Conservation (phyloP, 2,797 vertebrate species). For the Yasuhikotakia modesta region DNA sequence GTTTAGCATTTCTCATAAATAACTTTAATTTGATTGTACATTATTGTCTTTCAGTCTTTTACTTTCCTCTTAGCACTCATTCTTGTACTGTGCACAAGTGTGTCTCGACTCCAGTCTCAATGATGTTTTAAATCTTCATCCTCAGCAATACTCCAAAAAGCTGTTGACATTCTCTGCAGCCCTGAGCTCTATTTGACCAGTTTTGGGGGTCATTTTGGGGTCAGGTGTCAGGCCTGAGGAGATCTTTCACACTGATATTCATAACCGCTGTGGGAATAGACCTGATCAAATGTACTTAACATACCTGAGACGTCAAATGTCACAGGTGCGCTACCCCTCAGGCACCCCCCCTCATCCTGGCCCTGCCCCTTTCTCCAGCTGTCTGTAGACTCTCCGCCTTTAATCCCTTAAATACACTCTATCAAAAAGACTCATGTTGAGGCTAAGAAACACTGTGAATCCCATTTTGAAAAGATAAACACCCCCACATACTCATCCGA, state of each 20-base stretch:
- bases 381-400: slow-evolving; percentile 40
- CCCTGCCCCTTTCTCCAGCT: slow-evolving; percentile 17
- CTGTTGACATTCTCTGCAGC: not conserved
- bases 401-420: slow-evolving; percentile 35
- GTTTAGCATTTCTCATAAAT: not conserved
- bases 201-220: not conserved
- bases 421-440: slow-evolving; percentile 28
- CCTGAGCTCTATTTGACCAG: slow-evolving; percentile 11
- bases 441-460: slow-evolving; percentile 1
- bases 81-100: not conserved
- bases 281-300: slow-evolving; percentile 25
- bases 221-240: slow-evolving; percentile 25
- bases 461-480: slow-evolving; percentile 13
- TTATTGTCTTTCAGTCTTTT: not conserved
- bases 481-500: not conserved
- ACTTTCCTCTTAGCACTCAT: not conserved
- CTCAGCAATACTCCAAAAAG: not conserved
- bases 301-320: slow-evolving; percentile 32
- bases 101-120: no score
- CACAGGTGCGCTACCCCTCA: slow-evolving; percentile 46
- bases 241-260: slow-evolving; percentile 21
- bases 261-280: slow-evolving; percentile 30
- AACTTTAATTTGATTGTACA: not conserved
- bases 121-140: not conserved
- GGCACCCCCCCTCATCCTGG: not conserved